These are phyloP conservation scores for Drosophila incognita DNA, from an alignment of 2,888 invertebrate species.

Conservation along the genomic window DNA sequence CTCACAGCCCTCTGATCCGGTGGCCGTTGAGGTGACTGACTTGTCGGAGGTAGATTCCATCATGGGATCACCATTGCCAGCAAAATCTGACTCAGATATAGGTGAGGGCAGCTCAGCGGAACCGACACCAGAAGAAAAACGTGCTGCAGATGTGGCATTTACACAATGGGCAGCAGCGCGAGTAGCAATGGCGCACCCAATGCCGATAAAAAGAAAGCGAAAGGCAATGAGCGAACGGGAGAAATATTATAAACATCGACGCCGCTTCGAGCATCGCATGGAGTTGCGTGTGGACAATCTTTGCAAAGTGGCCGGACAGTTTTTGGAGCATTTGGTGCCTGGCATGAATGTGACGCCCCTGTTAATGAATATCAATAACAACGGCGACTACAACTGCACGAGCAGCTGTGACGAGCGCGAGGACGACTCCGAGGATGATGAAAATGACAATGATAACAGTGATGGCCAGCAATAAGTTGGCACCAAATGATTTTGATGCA, in stretches of 20 bases:
- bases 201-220: constrained; percentile 12
- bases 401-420: constrained; percentile 41
- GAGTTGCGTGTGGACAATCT: constrained; percentile 79
- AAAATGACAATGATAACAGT: not conserved
- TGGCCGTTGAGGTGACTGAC: constrained; percentile 47
- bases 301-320: constrained; percentile 72
- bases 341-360: constrained; percentile 65
- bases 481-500: constrained; percentile 6
- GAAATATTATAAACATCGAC: constrained; percentile 82
- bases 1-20: constrained; percentile 51
- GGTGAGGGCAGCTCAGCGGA: constrained; percentile 7
- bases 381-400: constrained; percentile 26
- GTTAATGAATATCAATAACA: constrained; percentile 32
- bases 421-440: constrained; percentile 10
- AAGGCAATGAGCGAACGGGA: constrained; percentile 62
- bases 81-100: constrained; percentile 5
- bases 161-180: not conserved
- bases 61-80: constrained; percentile 1
- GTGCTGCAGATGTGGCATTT: not conserved
- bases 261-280: constrained; percentile 78
- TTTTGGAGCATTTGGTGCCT: constrained; percentile 76
- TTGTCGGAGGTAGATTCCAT: constrained; percentile 39
- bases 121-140: not conserved
- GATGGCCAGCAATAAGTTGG: constrained; percentile 13
- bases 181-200: not conserved